Evolutionary conservation across 2,113 vertebrate species (phyloP), one percentile per base, ranked within the genome.

Genomic region (Oenanthe melanoleuca): DNA sequence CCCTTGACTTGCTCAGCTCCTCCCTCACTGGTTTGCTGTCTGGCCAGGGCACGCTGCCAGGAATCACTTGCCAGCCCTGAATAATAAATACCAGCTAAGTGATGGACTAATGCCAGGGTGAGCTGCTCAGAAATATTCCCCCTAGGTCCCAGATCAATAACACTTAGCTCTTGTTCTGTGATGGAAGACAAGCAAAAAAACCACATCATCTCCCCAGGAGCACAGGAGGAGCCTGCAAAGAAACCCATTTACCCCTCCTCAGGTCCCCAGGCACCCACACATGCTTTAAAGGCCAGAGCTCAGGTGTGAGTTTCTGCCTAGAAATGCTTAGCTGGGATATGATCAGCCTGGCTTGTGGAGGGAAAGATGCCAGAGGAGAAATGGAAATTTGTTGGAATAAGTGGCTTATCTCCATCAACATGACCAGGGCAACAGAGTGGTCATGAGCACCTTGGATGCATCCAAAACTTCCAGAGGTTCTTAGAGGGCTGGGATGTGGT

Each of bases 21-120:
- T 92, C 59, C 6, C 1, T 97, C 91, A 91, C 92, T 63, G 88
- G 82, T 93, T 87, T 85, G 71, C 92, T 96, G 92, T 72, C 93
- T 95, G 91, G 96, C 95, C 91, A 97, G 96, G 97, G 96, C 97
- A 97, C 47, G 55, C 96, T 96, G 96, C 95, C 97, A 92, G 93
- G 86, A 97, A 96, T 97, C 94, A 94, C 96, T 96, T 97, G 87
- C 96, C 93, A 95, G 84, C 63, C 93, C 97, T 98, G 98, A 98
- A 99, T 98, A 98, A 99, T 98, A 98, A 98, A 99, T 98, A 91
- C 84, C 80, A 84, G 97, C 96, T 98, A 97, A 98, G 98, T 97
- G 95, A 97, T 97, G 97, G 97, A 98, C 95, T 97, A 97, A 97
- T 97, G 98, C 98, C 98, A 97, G 91, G 90, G 75, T 33, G 92